Percentiles rank a stretch among this genome's conserved stretches.
These are phyloP conservation scores for Cactoblastis cactorum DNA, from an alignment of 2,888 invertebrate genomes.

Conservation along the genomic window DNA sequence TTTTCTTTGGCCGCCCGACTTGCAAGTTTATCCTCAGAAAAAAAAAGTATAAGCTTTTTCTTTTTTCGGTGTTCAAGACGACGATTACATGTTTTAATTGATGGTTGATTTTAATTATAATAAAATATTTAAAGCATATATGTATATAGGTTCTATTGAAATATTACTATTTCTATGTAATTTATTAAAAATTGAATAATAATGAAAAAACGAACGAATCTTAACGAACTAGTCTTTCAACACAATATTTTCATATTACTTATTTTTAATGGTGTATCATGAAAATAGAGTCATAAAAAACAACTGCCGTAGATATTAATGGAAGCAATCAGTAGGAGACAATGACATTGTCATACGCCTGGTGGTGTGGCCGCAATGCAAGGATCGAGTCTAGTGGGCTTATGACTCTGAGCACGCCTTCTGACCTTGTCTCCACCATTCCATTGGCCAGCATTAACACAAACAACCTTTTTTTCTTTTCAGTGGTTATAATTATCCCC, in stretches of 20 bases:
- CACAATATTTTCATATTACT: no score
- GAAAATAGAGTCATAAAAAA: no score
- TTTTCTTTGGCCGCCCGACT: slow-evolving; percentile 16
- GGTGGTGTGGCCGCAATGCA: neutral
- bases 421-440: slow-evolving; percentile 21
- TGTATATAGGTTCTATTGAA: no score
- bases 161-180: no score
- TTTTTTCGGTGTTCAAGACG: neutral
- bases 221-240: no score
- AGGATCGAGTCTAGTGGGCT: slow-evolving; percentile 2
- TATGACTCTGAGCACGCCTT: slow-evolving; percentile 18
- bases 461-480: slow-evolving; percentile 19
- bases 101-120: neutral
- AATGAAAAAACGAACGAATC: no score
- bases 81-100: slow-evolving; percentile 2
- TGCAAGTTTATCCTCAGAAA: slow-evolving; percentile 5
- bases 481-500: slow-evolving; percentile 21
- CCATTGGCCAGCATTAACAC: slow-evolving; percentile 23
- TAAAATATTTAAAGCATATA: neutral
- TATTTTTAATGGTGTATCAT: no score
- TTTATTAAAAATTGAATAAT: neutral
- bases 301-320: no score
- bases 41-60: neutral
- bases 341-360: neutral
- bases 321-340: no score